Evolutionary conservation across 1,140 invertebrate genomes (phyloP).

Genomic region (Dendroctonus ponderosae): DNA sequence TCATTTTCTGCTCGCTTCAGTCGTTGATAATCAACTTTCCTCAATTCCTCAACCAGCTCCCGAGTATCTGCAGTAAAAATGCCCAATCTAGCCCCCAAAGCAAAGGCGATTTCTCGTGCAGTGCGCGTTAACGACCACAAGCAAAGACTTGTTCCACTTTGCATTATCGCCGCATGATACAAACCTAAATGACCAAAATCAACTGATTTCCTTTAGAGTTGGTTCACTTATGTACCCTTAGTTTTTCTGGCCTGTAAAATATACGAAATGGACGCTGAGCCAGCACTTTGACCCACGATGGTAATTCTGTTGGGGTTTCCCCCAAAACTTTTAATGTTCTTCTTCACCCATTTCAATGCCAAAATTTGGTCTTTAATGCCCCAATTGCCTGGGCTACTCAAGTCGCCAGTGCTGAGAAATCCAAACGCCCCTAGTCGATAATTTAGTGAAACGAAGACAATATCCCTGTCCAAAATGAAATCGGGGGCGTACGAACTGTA

Average conservation of each 20-base stretch:
- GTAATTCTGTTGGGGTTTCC: slow-evolving; percentile 40
- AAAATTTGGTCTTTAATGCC: slow-evolving; percentile 54
- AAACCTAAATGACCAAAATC: slow-evolving; percentile 24
- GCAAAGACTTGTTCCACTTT: slow-evolving; percentile 39
- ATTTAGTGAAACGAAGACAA: slow-evolving; percentile 59
- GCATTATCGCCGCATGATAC: slow-evolving; percentile 37
- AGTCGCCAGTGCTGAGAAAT: slow-evolving; percentile 36
- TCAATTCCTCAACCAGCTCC: slow-evolving; percentile 29
- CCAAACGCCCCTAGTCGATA: slow-evolving; percentile 53
- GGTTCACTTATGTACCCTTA: slow-evolving; percentile 3
- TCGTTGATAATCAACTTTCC: slow-evolving; percentile 25
- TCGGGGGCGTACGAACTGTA: slow-evolving; percentile 46
- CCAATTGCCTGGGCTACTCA: slow-evolving; percentile 51
- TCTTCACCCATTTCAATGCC: slow-evolving; percentile 51
- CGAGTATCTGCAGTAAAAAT: slow-evolving; percentile 26
- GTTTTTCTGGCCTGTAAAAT: slow-evolving; percentile 18
- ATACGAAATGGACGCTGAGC: slow-evolving; percentile 32
- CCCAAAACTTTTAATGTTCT: slow-evolving; percentile 44
- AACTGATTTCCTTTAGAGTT: background rate
- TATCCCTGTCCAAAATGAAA: slow-evolving; percentile 52
- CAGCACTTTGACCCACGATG: slow-evolving; percentile 36
- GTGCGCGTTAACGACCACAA: slow-evolving; percentile 35
- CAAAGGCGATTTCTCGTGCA: slow-evolving; percentile 26
- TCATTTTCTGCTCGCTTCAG: slow-evolving; percentile 29
- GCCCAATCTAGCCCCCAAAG: slow-evolving; percentile 23